A percentile compares a stretch with the other conserved stretches of the same genome.
Conservation (phyloP, 2,797 vertebrate species). For the Sandelia bainsii region DNA sequence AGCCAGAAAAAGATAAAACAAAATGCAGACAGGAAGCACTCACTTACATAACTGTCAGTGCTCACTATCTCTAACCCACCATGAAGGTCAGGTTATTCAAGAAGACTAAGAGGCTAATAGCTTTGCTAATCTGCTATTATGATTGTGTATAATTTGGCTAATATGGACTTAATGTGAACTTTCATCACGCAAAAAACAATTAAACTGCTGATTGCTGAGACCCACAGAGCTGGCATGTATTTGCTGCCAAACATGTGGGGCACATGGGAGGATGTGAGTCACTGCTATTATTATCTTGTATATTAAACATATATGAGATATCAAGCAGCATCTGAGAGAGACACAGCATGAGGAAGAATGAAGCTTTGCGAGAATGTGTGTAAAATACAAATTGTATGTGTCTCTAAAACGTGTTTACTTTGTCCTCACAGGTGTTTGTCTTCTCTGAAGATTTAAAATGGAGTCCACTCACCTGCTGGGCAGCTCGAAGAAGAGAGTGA, state of each 20-base stretch:
- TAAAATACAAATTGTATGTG: constrained; percentile 24
- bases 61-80: constrained; percentile 10
- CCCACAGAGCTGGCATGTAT: constrained; percentile 19
- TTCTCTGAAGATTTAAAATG: constrained; percentile 64
- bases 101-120: constrained; percentile 24
- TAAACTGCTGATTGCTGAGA: constrained; percentile 27
- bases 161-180: constrained; percentile 31
- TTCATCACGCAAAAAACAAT: constrained; percentile 19
- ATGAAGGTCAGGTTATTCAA: constrained; percentile 33
- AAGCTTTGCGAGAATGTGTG: constrained; percentile 9
- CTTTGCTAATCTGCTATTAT: constrained; percentile 14
- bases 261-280: constrained; percentile 61
- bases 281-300: constrained; percentile 68
- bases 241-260: constrained; percentile 26
- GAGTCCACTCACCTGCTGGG: constrained; percentile 87
- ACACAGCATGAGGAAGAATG: not conserved
- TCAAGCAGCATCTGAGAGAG: constrained; percentile 27
- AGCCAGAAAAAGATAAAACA: constrained; percentile 27
- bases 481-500: constrained; percentile 92
- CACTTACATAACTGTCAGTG: constrained; percentile 59
- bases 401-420: constrained; percentile 39
- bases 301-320: constrained; percentile 74
- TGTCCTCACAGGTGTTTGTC: constrained; percentile 63
- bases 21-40: constrained; percentile 42
- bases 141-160: constrained; percentile 22